A percentile compares a stretch with the other conserved stretches of the same genome.
Evolutionary conservation across 2,888 invertebrate species (phyloP).

Genomic region (Caenorhabditis imperialis): DNA sequence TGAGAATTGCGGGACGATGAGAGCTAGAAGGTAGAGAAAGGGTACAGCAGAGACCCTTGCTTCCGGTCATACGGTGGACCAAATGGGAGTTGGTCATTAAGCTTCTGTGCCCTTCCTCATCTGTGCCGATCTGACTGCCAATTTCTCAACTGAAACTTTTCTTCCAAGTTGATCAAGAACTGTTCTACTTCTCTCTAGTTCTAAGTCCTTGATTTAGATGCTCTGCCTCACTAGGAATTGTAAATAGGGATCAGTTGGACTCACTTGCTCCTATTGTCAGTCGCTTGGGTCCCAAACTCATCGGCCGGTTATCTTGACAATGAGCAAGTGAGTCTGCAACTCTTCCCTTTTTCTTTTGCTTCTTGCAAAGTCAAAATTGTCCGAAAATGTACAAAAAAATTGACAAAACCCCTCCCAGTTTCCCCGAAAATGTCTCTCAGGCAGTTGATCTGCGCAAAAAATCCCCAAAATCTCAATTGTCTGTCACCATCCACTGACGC

Average conservation of each 20-base stretch:
- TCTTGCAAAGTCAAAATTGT: constrained; percentile 47
- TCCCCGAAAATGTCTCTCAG: constrained; percentile 37
- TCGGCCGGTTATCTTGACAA: constrained; percentile 40
- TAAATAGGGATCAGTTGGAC: constrained; percentile 30
- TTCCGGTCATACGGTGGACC: constrained; percentile 64
- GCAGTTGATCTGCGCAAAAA: constrained; percentile 60
- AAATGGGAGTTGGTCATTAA: constrained; percentile 56
- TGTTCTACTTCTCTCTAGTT: constrained; percentile 15
- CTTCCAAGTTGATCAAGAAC: constrained; percentile 1
- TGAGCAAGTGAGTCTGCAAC: constrained; percentile 26
- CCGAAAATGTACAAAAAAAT: constrained; percentile 59
- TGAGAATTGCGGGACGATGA: background rate
- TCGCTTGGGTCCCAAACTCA: background rate
- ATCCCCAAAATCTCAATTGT: constrained; percentile 51
- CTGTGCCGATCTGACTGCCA: constrained; percentile 5
- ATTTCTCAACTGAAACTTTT: background rate
- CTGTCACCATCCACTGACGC: constrained; percentile 19
- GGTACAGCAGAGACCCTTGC: constrained; percentile 53
- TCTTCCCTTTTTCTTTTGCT: background rate
- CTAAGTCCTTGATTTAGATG: constrained; percentile 26
- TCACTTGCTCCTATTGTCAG: constrained; percentile 39
- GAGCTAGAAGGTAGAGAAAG: constrained; percentile 18
- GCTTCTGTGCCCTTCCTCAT: constrained; percentile 39
- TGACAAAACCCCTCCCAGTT: constrained; percentile 34
- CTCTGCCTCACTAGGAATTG: constrained; percentile 28